phyloP scores from a whole-genome alignment of 2,888 invertebrate genomes.

The Lasioglossum vierecki region DNA sequence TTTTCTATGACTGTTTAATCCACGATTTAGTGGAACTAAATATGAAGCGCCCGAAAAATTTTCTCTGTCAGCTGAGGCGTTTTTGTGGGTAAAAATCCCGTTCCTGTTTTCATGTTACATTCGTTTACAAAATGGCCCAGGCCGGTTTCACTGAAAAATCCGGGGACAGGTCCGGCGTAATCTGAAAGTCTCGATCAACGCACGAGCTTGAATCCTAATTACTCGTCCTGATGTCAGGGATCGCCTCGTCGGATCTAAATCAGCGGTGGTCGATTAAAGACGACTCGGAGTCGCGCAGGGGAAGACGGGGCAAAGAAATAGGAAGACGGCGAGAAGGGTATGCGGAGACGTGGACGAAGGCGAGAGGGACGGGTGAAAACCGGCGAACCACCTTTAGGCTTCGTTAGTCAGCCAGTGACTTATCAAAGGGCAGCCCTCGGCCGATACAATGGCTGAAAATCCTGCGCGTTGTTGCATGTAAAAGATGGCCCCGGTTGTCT shows the following conservation, averaged over 20 bases:
- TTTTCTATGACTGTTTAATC: too few species aligned
- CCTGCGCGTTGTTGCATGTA: slow-evolving; percentile 73
- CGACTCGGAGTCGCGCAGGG: slow-evolving; percentile 26
- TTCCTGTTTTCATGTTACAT: neutral
- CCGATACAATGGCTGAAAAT: slow-evolving; percentile 77
- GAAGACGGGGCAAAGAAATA: slow-evolving; percentile 18
- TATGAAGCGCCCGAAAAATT: too few species aligned
- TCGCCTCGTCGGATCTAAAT: slow-evolving; percentile 14
- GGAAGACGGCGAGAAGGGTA: slow-evolving; percentile 16
- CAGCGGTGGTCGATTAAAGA: slow-evolving; percentile 37
- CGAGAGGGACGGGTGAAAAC: slow-evolving; percentile 44
- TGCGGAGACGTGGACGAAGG: slow-evolving; percentile 27
- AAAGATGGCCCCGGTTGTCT: slow-evolving; percentile 78
- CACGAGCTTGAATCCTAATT: slow-evolving; percentile 43
- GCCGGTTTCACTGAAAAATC: neutral
- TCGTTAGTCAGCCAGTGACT: slow-evolving; percentile 77
- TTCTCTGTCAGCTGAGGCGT: too few species aligned
- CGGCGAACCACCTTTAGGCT: slow-evolving; percentile 66
- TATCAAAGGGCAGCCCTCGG: slow-evolving; percentile 74
- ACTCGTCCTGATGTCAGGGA: slow-evolving; percentile 37
- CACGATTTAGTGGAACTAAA: too few species aligned
- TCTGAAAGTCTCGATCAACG: neutral
- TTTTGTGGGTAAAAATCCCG: too few species aligned
- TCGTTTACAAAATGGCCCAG: neutral
- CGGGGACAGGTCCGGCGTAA: neutral